phyloP scores from a whole-genome alignment of 1,140 invertebrate species.

The Dreissena rostriformis region DNA sequence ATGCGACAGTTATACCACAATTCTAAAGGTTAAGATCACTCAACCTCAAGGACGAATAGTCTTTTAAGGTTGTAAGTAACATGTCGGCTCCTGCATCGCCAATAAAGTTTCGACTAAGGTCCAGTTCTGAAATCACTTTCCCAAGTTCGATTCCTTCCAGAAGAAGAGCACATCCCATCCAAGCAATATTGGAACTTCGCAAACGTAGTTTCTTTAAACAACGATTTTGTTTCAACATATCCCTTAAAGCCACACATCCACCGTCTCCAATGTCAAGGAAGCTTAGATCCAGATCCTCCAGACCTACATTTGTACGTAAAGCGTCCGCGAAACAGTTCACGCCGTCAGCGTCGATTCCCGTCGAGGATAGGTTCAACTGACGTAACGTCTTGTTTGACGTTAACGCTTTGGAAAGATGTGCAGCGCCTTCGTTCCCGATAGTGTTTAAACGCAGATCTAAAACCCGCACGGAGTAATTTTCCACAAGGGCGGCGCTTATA shows the following conservation, averaged over 20 bases:
- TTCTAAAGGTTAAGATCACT: slow-evolving; percentile 77
- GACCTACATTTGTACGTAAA: slow-evolving; percentile 64
- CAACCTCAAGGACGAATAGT: slow-evolving; percentile 67
- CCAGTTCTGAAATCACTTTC: slow-evolving; percentile 68
- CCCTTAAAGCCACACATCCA: slow-evolving; percentile 68
- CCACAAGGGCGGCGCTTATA: slow-evolving; percentile 65
- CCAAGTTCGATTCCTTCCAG: slow-evolving; percentile 71
- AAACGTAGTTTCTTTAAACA: slow-evolving; percentile 71
- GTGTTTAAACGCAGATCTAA: slow-evolving; percentile 77
- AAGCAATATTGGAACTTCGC: slow-evolving; percentile 73
- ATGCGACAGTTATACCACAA: slow-evolving; percentile 74
- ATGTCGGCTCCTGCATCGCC: slow-evolving; percentile 73
- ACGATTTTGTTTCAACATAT: slow-evolving; percentile 74
- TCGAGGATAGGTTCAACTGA: slow-evolving; percentile 76
- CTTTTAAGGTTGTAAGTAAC: slow-evolving; percentile 69
- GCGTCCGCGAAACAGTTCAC: slow-evolving; percentile 65
- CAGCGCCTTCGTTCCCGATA: slow-evolving; percentile 72
- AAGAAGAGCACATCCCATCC: slow-evolving; percentile 72
- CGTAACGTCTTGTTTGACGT: slow-evolving; percentile 67
- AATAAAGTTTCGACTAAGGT: slow-evolving; percentile 74
- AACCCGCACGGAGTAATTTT: slow-evolving; percentile 61
- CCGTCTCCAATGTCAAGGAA: slow-evolving; percentile 75
- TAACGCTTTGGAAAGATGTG: slow-evolving; percentile 65
- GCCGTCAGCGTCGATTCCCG: slow-evolving; percentile 68
- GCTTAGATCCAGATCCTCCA: slow-evolving; percentile 75